phyloP scores from a whole-genome alignment of 1,140 invertebrate genomes.

The Pectinophora gossypiella region DNA sequence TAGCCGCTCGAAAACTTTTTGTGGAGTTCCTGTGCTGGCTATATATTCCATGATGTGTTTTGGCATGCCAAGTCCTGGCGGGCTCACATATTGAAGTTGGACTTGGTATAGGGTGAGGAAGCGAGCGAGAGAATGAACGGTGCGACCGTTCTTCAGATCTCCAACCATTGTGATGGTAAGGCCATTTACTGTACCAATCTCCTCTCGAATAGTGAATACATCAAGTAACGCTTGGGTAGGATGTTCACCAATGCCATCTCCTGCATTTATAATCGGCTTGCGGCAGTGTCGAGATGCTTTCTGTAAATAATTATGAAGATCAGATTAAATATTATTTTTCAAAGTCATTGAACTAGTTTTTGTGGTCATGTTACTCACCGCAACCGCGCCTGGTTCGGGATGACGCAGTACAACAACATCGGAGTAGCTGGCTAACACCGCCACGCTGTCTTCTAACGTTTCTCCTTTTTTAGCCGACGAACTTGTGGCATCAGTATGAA shows the following conservation, averaged over 20 bases:
- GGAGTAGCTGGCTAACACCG: conserved; percentile 90
- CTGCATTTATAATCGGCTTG: conserved; percentile 97
- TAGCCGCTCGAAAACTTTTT: conserved; percentile 84
- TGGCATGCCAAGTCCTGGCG: conserved; percentile 92
- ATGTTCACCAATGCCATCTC: conserved; percentile 98
- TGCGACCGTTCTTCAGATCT: conserved; percentile 97
- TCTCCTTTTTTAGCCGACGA: conserved; percentile 99
- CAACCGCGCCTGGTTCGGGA: conserved; percentile 93
- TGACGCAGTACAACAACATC: conserved; percentile 97
- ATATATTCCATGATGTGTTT: conserved; percentile 89
- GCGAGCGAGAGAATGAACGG: conserved; percentile 97
- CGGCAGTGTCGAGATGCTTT: conserved; percentile 86
- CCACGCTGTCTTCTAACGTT: conserved; percentile 92
- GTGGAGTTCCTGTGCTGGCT: conserved; percentile 83
- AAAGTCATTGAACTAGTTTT: background rate
- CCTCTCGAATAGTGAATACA: conserved; percentile 98
- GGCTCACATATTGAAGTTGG: conserved; percentile 92
- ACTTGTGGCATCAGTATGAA: conserved; percentile 90
- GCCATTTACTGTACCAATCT: conserved; percentile 98
- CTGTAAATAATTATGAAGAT: conserved; percentile 66
- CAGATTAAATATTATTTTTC: background rate
- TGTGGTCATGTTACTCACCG: conserved; percentile 76
- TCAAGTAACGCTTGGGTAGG: conserved; percentile 98
- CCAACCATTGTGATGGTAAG: conserved; percentile 96
- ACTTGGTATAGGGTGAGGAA: conserved; percentile 94